Evolutionary conservation across 2,113 vertebrate species (phyloP).

Genomic region (Lasiurus borealis): DNA sequence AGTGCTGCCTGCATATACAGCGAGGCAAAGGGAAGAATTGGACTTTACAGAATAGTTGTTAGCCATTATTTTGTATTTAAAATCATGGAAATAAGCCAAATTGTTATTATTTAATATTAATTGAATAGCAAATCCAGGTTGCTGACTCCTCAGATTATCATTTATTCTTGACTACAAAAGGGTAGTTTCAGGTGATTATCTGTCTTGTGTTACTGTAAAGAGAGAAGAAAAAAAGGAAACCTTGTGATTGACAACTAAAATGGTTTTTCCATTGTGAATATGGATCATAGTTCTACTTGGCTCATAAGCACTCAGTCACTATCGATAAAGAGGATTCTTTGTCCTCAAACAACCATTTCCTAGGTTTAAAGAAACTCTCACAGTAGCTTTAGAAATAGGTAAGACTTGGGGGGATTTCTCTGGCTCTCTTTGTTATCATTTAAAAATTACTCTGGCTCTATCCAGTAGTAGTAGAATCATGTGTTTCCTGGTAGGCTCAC

Average conservation of each 20-base stretch:
- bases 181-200: background rate
- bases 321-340: background rate
- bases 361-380: slow-evolving; percentile 6
- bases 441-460: background rate
- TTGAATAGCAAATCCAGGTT: slow-evolving; percentile 33
- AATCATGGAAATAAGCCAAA: background rate
- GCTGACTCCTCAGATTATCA: background rate
- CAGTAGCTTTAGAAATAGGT: slow-evolving; percentile 10
- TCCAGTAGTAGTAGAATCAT: background rate
- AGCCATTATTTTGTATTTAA: slow-evolving; percentile 39
- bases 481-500: background rate
- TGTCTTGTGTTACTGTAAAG: background rate
- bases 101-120: slow-evolving; percentile 51
- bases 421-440: background rate
- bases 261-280: background rate
- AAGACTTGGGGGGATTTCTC: background rate
- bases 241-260: slow-evolving; percentile 1
- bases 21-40: slow-evolving; percentile 18
- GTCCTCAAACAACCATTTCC: slow-evolving; percentile 5
- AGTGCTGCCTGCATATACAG: background rate
- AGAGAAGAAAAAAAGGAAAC: slow-evolving; percentile 33
- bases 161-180: slow-evolving; percentile 5
- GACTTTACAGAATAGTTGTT: background rate
- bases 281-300: background rate
- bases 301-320: background rate